Evolutionary conservation across 1,140 invertebrate species (phyloP), one percentile per base, ranked within the genome.

Genomic region (Zelostemma sp.): DNA sequence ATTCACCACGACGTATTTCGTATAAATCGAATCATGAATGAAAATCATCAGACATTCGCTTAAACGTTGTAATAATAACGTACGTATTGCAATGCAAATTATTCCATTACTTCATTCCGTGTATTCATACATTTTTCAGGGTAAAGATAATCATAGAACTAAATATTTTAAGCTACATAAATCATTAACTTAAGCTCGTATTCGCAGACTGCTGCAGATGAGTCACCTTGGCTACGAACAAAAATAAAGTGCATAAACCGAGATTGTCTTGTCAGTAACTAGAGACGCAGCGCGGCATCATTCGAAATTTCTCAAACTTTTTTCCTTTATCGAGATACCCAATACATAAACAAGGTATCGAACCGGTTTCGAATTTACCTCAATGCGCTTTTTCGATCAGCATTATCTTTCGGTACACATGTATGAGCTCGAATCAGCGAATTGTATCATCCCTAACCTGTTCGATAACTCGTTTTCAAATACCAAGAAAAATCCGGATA

Each of bases 1-100:
- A n/a, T n/a, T n/a, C n/a, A n/a, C n/a, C n/a, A n/a, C n/a, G n/a
- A n/a, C n/a, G n/a, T n/a, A n/a, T n/a, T n/a, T n/a, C n/a, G n/a
- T n/a, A n/a, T n/a, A n/a, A n/a, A n/a, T n/a, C n/a, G n/a, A n/a
- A n/a, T n/a, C n/a, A 41, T 11, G 18, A 62, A 60, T 55, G 21
- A 54, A 65, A 62, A 70, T 53, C 54, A 65, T 62, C 68, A 61
- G 16, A 53, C 61, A 70, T 65, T 65, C 62, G 61, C 49, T 56
- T 56, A 45, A 16, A 55, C 17, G 60, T 57, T 65, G 31, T n/a
- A n/a, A n/a, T n/a, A n/a, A n/a, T n/a, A n/a, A n/a, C n/a, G n/a
- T n/a, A n/a, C n/a, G n/a, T n/a, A n/a, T n/a, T n/a, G n/a, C n/a
- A n/a, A n/a, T n/a, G n/a, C n/a, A n/a, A n/a, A n/a, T n/a, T n/a